Conservation (phyloP, 2,797 vertebrate genomes). For the Rhinoraja longicauda region DNA sequence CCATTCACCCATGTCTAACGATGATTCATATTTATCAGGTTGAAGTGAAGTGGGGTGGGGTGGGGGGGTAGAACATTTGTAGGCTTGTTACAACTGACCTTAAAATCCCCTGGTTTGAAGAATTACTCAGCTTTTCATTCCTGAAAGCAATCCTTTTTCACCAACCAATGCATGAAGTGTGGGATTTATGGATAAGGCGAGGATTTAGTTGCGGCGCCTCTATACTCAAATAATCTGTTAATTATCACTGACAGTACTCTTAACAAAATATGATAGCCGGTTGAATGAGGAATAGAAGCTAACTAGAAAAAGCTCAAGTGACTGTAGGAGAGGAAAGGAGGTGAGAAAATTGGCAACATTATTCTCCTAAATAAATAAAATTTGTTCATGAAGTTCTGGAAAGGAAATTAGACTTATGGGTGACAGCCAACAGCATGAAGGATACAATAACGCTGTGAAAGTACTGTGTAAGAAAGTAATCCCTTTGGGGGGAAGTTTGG, state of each 20-base stretch:
- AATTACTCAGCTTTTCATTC: not conserved
- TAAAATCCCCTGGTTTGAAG: not conserved
- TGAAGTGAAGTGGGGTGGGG: too few relatives aligned
- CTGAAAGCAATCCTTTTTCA: not conserved
- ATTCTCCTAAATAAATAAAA: conserved; percentile 29
- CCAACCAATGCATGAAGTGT: not conserved
- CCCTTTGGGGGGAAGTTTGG: not conserved
- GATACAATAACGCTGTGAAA: conserved; percentile 13
- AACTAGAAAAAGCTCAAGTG: not conserved
- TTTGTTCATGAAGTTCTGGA: conserved; percentile 28
- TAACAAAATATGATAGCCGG: not conserved
- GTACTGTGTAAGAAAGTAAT: conserved; percentile 26
- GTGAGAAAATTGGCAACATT: conserved; percentile 26
- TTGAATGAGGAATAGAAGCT: not conserved
- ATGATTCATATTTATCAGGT: too few relatives aligned
- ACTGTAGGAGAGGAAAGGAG: conserved; percentile 7
- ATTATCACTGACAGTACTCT: not conserved
- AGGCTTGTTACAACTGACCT: not conserved
- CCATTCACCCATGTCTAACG: too few relatives aligned
- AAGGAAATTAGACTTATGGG: conserved; percentile 24
- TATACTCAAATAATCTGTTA: not conserved
- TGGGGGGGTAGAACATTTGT: not conserved
- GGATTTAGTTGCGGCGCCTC: not conserved
- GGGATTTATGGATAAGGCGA: conserved; percentile 1
- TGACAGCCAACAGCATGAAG: conserved; percentile 21